Evolutionary conservation across 2,888 invertebrate species (phyloP), one percentile per base, ranked within the genome.

Genomic region (Rugalucina vietnamica): DNA sequence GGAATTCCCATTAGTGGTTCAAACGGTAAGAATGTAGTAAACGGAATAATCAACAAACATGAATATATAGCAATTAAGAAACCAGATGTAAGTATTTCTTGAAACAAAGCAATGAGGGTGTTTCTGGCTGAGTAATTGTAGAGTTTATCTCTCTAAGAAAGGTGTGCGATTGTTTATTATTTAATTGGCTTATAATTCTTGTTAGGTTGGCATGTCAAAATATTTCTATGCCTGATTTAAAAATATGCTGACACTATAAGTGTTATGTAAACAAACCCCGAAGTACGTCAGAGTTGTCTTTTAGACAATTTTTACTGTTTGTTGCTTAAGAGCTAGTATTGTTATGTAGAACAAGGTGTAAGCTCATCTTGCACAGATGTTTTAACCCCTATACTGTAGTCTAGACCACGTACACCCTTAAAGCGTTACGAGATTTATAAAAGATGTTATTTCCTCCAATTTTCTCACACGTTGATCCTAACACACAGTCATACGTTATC

Each of bases 1-100:
- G 65, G 27, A 8, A 29, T 65, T 34, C 21, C 21, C 34, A 65
- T 65, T 65, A 65, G 34, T 34, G 34, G 65, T 65, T 65, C 65
- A 65, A 65, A 34, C 32, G 34, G 65, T 65, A 65, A 65, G 65
- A 65, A 65, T 65, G 65, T 65, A 34, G 65, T 65, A 65, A 65
- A 32, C 24, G 32, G 21, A 34, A 34, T n/a, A 34, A n/a, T 29
- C 65, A 29, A 34, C 34, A 65, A 29, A 29, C 34, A 65, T 34
- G 27, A 65, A 34, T 34, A 65, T 29, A 34, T n/a, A n/a, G 34
- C 65, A 65, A 65, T 65, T 65, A 34, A 8, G 29, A 34, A 34
- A 65, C 32, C 65, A 65, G 65, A 32, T 65, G 65, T 65, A 29
- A 34, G 65, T 24, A 34, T 34, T 65, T 65, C 65, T 65, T 43